Evolutionary conservation across 35 echinoderm and acorn worm species (phyloP).

Genomic region (Apostichopus californicus): DNA sequence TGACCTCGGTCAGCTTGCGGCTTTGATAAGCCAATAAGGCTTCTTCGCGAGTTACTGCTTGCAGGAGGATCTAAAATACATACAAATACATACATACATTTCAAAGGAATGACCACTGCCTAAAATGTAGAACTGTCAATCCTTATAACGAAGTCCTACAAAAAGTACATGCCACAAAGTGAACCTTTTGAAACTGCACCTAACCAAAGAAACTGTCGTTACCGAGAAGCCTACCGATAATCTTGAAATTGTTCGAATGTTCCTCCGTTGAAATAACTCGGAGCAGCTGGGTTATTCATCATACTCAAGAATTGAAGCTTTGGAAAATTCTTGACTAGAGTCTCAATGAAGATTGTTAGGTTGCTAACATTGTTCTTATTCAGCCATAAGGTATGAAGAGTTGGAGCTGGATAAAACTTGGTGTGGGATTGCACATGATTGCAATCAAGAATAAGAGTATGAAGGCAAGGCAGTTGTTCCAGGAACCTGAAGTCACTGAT

Average conservation of each 20-base stretch:
- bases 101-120: neutral
- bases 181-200: neutral
- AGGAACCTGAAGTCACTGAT: conserved; percentile 85
- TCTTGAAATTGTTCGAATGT: conserved; percentile 88
- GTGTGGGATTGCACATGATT: conserved; percentile 85
- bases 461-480: conserved; percentile 63
- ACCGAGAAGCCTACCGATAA: conserved; percentile 66
- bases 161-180: neutral
- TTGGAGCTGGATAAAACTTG: conserved; percentile 73
- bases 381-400: conserved; percentile 78
- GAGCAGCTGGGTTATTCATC: conserved; percentile 97
- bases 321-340: conserved; percentile 64
- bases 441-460: conserved; percentile 94
- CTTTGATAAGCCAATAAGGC: too few species aligned
- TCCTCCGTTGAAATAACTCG: conserved; percentile 96
- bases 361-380: conserved; percentile 89
- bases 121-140: too few species aligned
- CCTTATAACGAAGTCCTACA: too few species aligned
- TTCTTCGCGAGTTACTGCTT: too few species aligned
- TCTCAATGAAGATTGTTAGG: conserved; percentile 85
- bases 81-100: too few species aligned
- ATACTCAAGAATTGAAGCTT: conserved; percentile 83
- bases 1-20: too few species aligned
- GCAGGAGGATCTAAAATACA: too few species aligned
- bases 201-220: neutral